phyloP scores from a whole-genome alignment of 2,888 invertebrate species.

The Strigamia crassipes region DNA sequence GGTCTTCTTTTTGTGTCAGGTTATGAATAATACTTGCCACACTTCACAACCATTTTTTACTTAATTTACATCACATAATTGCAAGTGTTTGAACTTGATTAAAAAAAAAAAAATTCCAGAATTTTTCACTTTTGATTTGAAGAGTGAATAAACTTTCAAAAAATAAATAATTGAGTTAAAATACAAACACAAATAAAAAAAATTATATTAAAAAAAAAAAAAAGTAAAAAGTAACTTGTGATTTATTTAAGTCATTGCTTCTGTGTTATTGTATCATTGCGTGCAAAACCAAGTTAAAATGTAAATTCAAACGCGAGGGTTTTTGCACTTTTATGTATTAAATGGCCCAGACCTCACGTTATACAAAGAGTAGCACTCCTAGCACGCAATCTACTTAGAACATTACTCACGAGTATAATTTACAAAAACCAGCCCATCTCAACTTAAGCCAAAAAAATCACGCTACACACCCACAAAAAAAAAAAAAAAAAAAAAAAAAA shows the following conservation, averaged over 20 bases:
- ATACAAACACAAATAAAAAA: background rate
- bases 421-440: background rate
- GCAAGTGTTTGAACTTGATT: background rate
- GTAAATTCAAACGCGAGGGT: background rate
- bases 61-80: background rate
- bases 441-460: background rate
- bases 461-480: background rate
- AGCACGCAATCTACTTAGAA: constrained; percentile 5
- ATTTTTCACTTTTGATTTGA: background rate
- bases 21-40: background rate
- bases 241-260: constrained; percentile 19
- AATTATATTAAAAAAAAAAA: background rate
- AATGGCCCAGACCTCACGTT: background rate
- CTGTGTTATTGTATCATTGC: background rate
- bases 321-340: constrained; percentile 20
- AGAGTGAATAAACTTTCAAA: background rate
- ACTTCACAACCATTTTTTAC: background rate
- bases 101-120: background rate
- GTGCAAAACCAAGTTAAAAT: constrained; percentile 12
- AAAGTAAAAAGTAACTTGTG: background rate
- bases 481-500: background rate
- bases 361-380: constrained; percentile 3
- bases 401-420: constrained; percentile 10
- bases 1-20: background rate
- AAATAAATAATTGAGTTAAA: background rate